Conservation (phyloP, 2,888 invertebrate genomes). For the Ichneumoninae sp. region DNA sequence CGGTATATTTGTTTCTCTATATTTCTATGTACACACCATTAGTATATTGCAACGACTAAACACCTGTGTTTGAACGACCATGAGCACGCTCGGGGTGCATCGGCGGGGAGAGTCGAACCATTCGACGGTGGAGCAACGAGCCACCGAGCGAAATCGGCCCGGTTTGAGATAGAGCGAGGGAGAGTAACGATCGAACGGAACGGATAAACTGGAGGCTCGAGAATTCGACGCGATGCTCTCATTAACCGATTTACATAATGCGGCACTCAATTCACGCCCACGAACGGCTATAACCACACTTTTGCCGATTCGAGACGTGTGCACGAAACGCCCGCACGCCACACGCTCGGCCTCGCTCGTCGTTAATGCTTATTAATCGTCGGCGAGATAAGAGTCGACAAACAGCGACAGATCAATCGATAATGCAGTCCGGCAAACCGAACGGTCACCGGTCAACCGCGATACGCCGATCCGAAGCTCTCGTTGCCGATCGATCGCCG, state of each 20-base stretch:
- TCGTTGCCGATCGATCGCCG: background rate
- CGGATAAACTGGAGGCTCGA: slow-evolving; percentile 45
- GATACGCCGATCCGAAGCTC: background rate
- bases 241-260: slow-evolving; percentile 77
- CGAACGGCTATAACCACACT: slow-evolving; percentile 59
- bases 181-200: slow-evolving; percentile 12
- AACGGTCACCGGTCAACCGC: background rate
- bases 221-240: slow-evolving; percentile 61
- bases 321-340: background rate
- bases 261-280: slow-evolving; percentile 73
- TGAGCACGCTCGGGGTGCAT: slow-evolving; percentile 28
- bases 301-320: slow-evolving; percentile 6
- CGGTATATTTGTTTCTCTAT: slow-evolving; percentile 78
- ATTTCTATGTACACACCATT: slow-evolving; percentile 80
- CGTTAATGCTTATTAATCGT: slow-evolving; percentile 49
- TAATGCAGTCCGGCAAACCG: background rate
- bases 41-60: slow-evolving; percentile 77
- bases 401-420: slow-evolving; percentile 28
- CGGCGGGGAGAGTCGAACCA: slow-evolving; percentile 9
- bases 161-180: slow-evolving; percentile 20
- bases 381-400: slow-evolving; percentile 7
- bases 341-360: background rate
- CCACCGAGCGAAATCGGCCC: slow-evolving; percentile 32
- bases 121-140: slow-evolving; percentile 32
- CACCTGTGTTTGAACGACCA: slow-evolving; percentile 71